These are phyloP conservation scores for Bombus waltoni DNA, from an alignment of 1,140 invertebrate genomes.

Conservation along the genomic window DNA sequence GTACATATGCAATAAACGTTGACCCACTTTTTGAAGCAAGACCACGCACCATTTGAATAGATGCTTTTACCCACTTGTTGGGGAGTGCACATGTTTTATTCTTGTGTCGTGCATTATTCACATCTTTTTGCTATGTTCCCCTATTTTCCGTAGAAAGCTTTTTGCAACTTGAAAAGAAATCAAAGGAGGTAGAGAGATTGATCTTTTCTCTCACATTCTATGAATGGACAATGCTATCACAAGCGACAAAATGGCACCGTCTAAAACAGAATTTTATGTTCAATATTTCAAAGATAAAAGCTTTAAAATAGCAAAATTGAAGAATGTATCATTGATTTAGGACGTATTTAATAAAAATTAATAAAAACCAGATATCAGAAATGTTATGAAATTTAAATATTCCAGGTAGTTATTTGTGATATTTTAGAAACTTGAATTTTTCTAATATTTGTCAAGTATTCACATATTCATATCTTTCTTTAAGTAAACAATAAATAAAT, in stretches of 20 bases:
- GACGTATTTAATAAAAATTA: neutral
- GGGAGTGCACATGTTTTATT: slow-evolving; percentile 57
- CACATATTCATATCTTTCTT: too few species aligned
- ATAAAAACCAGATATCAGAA: neutral
- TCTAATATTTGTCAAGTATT: too few species aligned
- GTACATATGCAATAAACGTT: slow-evolving; percentile 74
- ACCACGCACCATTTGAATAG: slow-evolving; percentile 60
- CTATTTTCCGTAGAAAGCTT: slow-evolving; percentile 59
- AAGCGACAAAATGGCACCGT: slow-evolving; percentile 41
- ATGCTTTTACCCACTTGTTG: slow-evolving; percentile 74
- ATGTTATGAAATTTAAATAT: neutral
- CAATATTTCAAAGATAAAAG: neutral
- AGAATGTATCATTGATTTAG: neutral
- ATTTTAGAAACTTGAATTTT: neutral
- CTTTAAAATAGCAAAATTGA: neutral
- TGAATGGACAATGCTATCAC: slow-evolving; percentile 49
- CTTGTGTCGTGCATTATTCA: slow-evolving; percentile 59
- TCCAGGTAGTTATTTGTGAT: neutral
- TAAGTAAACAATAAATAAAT: too few species aligned
- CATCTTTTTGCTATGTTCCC: slow-evolving; percentile 37
- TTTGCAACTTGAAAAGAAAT: slow-evolving; percentile 60
- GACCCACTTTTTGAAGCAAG: slow-evolving; percentile 76
- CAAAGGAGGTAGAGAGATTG: slow-evolving; percentile 58
- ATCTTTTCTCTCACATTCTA: slow-evolving; percentile 49
- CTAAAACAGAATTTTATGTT: neutral